These are phyloP conservation scores for Amazona finschi DNA, from an alignment of 2,797 vertebrate species.

Conservation along the genomic window DNA sequence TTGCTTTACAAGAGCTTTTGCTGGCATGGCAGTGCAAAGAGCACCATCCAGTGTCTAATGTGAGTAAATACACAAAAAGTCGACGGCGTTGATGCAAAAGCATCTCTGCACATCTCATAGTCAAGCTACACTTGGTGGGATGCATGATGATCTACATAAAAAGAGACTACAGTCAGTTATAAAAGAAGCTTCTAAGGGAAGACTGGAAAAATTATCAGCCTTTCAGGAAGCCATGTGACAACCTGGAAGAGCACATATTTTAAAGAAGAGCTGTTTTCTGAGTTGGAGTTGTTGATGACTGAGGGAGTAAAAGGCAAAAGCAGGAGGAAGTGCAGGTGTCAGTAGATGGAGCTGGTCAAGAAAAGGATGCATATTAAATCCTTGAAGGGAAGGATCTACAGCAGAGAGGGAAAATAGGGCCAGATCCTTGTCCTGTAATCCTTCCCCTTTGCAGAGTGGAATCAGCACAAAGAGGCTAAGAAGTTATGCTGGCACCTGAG, in stretches of 20 bases:
- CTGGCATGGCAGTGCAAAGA: neutral
- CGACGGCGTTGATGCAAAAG: neutral
- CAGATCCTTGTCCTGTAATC: neutral
- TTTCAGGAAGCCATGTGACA: neutral
- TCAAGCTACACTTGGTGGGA: neutral
- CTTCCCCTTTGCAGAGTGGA: neutral
- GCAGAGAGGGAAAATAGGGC: neutral
- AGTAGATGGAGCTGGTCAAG: neutral
- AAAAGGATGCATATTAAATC: neutral
- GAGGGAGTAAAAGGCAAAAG: neutral
- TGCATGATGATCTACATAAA: neutral
- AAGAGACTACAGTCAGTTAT: neutral
- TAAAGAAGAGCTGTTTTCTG: neutral
- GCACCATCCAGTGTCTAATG: slow-evolving; percentile 56
- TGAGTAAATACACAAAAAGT: neutral
- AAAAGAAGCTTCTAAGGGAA: neutral
- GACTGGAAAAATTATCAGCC: neutral
- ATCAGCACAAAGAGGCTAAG: neutral
- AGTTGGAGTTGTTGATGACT: neutral
- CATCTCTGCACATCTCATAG: neutral
- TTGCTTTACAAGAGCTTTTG: neutral
- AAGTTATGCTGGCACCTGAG: neutral
- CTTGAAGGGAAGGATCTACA: neutral
- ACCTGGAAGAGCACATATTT: neutral
- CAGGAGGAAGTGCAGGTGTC: neutral